Conservation (phyloP, 2,888 invertebrate species). For the Phyllotreta cruciferae region DNA sequence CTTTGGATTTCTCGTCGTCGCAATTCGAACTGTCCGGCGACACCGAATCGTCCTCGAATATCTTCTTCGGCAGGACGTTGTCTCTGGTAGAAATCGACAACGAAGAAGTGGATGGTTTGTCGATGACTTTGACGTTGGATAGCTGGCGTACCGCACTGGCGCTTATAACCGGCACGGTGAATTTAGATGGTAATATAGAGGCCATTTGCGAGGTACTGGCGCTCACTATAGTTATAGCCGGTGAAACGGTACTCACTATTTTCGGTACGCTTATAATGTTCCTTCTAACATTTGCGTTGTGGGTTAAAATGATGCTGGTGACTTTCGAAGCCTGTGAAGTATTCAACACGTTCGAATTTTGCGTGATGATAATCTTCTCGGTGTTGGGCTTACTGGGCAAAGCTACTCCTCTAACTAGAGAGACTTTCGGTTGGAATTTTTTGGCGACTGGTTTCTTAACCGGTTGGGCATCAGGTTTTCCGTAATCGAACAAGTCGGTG, state of each 20-base stretch:
- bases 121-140: conserved; percentile 59
- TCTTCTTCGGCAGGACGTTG: conserved; percentile 69
- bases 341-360: conserved; percentile 53
- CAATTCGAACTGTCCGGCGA: conserved; percentile 65
- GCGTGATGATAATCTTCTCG: conserved; percentile 50
- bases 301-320: conserved; percentile 54
- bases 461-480: conserved; percentile 44
- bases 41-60: conserved; percentile 72
- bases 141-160: conserved; percentile 59
- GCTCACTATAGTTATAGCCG: conserved; percentile 57
- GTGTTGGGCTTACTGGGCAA: conserved; percentile 37
- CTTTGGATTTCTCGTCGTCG: conserved; percentile 58
- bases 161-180: conserved; percentile 58
- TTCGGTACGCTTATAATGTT: conserved; percentile 55
- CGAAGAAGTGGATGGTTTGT: conserved; percentile 58
- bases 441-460: conserved; percentile 37
- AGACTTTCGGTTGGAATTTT: conserved; percentile 48
- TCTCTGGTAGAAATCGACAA: conserved; percentile 67
- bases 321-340: conserved; percentile 46
- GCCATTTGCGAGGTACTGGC: conserved; percentile 57
- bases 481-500: conserved; percentile 40
- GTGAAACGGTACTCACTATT: conserved; percentile 52
- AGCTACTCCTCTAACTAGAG: conserved; percentile 46
- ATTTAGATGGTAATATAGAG: conserved; percentile 55
- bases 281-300: conserved; percentile 48